phyloP scores from a whole-genome alignment of 1,140 invertebrate species.

The Drosophila grimshawi region DNA sequence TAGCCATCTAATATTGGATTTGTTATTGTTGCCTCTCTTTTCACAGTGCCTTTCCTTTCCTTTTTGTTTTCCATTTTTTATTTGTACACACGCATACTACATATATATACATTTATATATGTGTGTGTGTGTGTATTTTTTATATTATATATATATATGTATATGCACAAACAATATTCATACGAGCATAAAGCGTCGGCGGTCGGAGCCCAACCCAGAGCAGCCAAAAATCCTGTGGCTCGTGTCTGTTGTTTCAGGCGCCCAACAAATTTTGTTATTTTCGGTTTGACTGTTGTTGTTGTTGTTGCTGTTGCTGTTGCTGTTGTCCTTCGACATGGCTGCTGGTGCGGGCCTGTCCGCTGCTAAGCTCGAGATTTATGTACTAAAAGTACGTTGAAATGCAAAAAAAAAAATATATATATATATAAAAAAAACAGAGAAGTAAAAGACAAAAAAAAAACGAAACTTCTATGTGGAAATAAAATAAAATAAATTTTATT shows the following conservation, averaged over 20 bases:
- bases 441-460: conserved; percentile 1
- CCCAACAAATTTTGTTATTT: conserved; percentile 38
- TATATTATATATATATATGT: conserved; percentile 29
- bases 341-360: conserved; percentile 51
- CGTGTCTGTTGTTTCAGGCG: conserved; percentile 73
- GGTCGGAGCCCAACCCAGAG: background rate
- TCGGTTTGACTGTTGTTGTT: conserved; percentile 36
- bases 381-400: conserved; percentile 77
- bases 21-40: conserved; percentile 72
- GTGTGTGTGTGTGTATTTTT: conserved; percentile 38
- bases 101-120: background rate
- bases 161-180: conserved; percentile 73
- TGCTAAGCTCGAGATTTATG: conserved; percentile 78
- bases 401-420: conserved; percentile 48
- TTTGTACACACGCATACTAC: background rate
- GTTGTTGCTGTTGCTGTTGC: conserved; percentile 29
- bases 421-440: background rate
- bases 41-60: conserved; percentile 23
- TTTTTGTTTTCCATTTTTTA: conserved; percentile 37
- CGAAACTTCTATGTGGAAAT: conserved; percentile 55
- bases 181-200: conserved; percentile 45
- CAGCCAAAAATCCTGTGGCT: conserved; percentile 45
- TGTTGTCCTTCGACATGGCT: conserved; percentile 14
- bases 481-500: conserved; percentile 82
- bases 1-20: conserved; percentile 77